phyloP scores from a whole-genome alignment of 2,797 vertebrate genomes.

The Epinephelus awoara region DNA sequence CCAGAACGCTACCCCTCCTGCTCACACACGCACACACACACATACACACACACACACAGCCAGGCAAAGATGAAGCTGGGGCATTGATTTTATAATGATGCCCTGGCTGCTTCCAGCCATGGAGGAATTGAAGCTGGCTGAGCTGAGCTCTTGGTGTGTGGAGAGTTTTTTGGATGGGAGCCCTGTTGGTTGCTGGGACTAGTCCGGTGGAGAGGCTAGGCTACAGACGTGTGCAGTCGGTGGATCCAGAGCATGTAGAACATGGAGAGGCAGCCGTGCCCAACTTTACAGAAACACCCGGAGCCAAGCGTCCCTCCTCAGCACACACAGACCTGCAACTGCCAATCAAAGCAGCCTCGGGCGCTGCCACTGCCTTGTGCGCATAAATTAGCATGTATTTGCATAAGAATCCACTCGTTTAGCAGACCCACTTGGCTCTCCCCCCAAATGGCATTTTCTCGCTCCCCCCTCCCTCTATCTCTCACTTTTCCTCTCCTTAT shows the following conservation, averaged over 20 bases:
- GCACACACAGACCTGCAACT: slow-evolving; percentile 86
- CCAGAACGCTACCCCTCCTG: slow-evolving; percentile 69
- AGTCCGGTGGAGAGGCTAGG: slow-evolving; percentile 69
- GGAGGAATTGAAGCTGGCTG: slow-evolving; percentile 82
- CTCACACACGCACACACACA: slow-evolving; percentile 9
- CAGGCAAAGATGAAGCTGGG: slow-evolving; percentile 76
- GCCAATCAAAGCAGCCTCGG: slow-evolving; percentile 88
- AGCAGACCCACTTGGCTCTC: slow-evolving; percentile 85
- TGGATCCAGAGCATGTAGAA: slow-evolving; percentile 81
- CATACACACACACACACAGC: slow-evolving; percentile 14
- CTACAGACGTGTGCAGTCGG: slow-evolving; percentile 71
- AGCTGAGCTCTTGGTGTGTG: slow-evolving; percentile 76
- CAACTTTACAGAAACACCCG: slow-evolving; percentile 82
- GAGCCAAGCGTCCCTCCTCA: slow-evolving; percentile 82
- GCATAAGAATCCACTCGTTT: slow-evolving; percentile 88
- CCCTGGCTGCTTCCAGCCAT: slow-evolving; percentile 80
- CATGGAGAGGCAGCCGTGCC: slow-evolving; percentile 79
- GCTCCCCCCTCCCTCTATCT: slow-evolving; percentile 69
- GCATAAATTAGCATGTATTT: slow-evolving; percentile 91
- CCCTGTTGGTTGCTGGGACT: slow-evolving; percentile 68
- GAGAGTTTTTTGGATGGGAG: slow-evolving; percentile 76
- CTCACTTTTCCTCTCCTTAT: slow-evolving; percentile 82
- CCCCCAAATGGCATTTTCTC: slow-evolving; percentile 87
- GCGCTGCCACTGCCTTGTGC: slow-evolving; percentile 85
- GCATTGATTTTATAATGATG: slow-evolving; percentile 88